Base-by-base conservation (phyloP, 2,113 vertebrate species). In the Accipiter virgatus region DNA sequence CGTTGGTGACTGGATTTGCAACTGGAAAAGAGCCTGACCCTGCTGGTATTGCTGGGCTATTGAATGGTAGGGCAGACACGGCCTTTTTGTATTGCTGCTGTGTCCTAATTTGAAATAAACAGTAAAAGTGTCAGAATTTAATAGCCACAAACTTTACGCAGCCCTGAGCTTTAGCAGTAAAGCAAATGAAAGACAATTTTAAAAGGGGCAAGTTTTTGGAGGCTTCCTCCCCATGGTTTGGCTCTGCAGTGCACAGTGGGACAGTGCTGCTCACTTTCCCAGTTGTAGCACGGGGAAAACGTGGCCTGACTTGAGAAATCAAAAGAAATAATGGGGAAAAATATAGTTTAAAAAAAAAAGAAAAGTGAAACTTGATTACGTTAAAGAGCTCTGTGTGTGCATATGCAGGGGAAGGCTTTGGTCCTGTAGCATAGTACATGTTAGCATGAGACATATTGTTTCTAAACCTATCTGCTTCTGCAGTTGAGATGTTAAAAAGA, bases 381-480 rank as follows among this genome's bases (percentile, higher is more conserved):
- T 59, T 59, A 7, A 55, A 80, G 87, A 72, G 48, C 78, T 91
- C 6, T 84, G 86, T 88, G 79, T 12, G 14, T 92, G 91, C 79
- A 48, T 92, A 47, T 72, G 59, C 0, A 3, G 86, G 86, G 52
- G 81, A 72, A 72, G 84, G 81, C 70, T 75, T 72, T 7, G 10
- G 84, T 50, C 73, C 70, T 79, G 81, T 78, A 62, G 88, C 10
- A 1, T 86, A 73, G 91, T 75, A 65, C 43, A 2, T 42, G 62
- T 89, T 72, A 67, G 95, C 93, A 90, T 71, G 4, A 83, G n/a
- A 56, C 78, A n/a, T n/a, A 29, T 17, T 72, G 61, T 78, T 79
- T 72, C 88, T 80, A 59, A 93, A 67, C 36, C 63, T 80, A 71
- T 36, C 75, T 86, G 84, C 93, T 87, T 79, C 91, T 91, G 91